Evolutionary conservation across 2,113 vertebrate genomes (phyloP).

Genomic region (Brevimyrus niger): DNA sequence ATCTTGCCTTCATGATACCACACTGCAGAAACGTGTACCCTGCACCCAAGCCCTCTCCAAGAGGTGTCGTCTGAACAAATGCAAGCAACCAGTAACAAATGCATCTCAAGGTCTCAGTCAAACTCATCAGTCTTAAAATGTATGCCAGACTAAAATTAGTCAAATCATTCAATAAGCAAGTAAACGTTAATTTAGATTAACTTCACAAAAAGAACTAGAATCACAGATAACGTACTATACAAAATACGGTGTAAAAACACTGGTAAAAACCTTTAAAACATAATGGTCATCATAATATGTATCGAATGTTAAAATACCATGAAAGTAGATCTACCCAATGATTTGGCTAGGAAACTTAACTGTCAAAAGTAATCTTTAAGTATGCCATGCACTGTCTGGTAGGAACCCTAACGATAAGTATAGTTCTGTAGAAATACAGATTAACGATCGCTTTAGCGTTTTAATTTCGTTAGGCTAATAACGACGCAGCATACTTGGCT

Average conservation of each 20-base stretch:
- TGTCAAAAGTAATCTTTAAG: background rate
- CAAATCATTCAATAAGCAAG: background rate
- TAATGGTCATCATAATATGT: background rate
- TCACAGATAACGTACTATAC: background rate
- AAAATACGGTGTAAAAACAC: background rate
- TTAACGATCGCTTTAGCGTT: background rate
- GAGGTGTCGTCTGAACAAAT: background rate
- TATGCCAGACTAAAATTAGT: background rate
- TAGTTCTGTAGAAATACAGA: background rate
- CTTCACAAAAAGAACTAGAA: background rate
- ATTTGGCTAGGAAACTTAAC: background rate
- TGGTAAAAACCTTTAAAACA: background rate
- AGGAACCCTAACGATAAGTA: background rate
- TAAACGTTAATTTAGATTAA: background rate
- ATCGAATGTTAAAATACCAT: background rate
- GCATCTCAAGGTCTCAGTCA: background rate
- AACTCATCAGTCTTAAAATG: background rate
- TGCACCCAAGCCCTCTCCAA: background rate
- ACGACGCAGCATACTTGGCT: background rate
- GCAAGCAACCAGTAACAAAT: background rate
- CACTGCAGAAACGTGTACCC: background rate
- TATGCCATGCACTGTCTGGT: background rate
- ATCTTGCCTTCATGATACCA: background rate
- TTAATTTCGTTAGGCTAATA: background rate
- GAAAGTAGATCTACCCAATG: background rate